phyloP scores from a whole-genome alignment of 2,888 invertebrate species.

The Leucania comma region DNA sequence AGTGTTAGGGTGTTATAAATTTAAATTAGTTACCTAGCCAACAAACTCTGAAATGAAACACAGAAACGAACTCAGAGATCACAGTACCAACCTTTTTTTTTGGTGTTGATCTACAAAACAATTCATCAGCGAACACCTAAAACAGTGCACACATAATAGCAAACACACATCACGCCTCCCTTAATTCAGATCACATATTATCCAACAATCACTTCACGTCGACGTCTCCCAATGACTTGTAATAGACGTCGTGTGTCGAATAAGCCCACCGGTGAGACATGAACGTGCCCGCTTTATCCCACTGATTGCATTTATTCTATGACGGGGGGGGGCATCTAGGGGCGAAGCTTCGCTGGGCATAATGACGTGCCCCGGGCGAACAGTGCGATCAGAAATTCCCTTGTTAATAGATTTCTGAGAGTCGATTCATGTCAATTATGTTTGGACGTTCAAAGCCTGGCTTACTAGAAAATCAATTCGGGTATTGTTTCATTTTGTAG shows the following conservation, averaged over 20 bases:
- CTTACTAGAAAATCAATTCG: slow-evolving; percentile 47
- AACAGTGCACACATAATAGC: slow-evolving; percentile 3
- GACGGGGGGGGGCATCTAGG: slow-evolving; percentile 64
- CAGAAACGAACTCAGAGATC: not conserved
- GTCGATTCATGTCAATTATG: slow-evolving; percentile 59
- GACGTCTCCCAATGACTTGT: slow-evolving; percentile 70
- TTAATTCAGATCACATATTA: slow-evolving; percentile 61
- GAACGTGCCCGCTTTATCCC: slow-evolving; percentile 73
- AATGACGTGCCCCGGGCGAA: slow-evolving; percentile 59
- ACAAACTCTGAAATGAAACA: too few species aligned
- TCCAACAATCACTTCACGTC: slow-evolving; percentile 73
- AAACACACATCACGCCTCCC: slow-evolving; percentile 23
- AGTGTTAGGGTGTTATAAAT: too few species aligned
- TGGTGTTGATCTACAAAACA: not conserved
- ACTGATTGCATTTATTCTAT: slow-evolving; percentile 77
- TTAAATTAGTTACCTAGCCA: too few species aligned
- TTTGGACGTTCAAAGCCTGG: slow-evolving; percentile 40
- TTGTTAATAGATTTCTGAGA: slow-evolving; percentile 62
- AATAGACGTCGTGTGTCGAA: slow-evolving; percentile 69
- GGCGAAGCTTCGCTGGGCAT: slow-evolving; percentile 50
- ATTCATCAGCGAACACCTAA: not conserved
- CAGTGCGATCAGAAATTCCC: slow-evolving; percentile 56
- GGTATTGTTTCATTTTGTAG: slow-evolving; percentile 42
- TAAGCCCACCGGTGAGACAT: slow-evolving; percentile 66
- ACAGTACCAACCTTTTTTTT: rapidly evolving